Evolutionary conservation across 2,888 invertebrate genomes (phyloP).

Genomic region (Eristalis pertinax): DNA sequence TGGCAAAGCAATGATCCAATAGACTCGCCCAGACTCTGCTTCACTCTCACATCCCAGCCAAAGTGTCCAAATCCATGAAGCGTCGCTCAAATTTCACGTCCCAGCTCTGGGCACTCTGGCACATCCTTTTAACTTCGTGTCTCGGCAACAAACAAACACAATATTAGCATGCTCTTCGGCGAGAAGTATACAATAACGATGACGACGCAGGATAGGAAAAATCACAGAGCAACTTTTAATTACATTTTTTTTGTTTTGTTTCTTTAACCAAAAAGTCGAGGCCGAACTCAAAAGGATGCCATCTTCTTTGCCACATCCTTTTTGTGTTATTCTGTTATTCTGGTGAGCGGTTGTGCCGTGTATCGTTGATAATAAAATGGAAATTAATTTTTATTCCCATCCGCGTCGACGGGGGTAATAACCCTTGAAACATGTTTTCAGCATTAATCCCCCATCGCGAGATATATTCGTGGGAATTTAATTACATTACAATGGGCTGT

Average conservation of each 20-base stretch:
- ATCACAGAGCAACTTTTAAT: neutral
- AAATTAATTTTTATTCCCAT: slow-evolving; percentile 52
- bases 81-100: neutral
- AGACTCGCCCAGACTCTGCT: neutral
- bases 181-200: neutral
- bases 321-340: neutral
- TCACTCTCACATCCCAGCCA: neutral
- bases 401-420: slow-evolving; percentile 37
- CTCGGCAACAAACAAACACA: neutral
- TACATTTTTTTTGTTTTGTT: neutral
- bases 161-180: neutral
- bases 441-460: slow-evolving; percentile 56
- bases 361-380: slow-evolving; percentile 31
- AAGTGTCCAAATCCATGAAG: neutral
- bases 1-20: neutral
- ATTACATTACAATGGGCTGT: slow-evolving; percentile 42
- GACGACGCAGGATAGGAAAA: neutral
- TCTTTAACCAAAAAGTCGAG: neutral
- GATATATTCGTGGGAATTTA: slow-evolving; percentile 52
- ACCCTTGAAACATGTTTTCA: slow-evolving; percentile 59
- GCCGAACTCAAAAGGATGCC: neutral
- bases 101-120: neutral
- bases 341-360: neutral
- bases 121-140: neutral
- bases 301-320: neutral